Conservation (phyloP, 2,888 invertebrate genomes). For the Rhopalosiphum nymphaeae region DNA sequence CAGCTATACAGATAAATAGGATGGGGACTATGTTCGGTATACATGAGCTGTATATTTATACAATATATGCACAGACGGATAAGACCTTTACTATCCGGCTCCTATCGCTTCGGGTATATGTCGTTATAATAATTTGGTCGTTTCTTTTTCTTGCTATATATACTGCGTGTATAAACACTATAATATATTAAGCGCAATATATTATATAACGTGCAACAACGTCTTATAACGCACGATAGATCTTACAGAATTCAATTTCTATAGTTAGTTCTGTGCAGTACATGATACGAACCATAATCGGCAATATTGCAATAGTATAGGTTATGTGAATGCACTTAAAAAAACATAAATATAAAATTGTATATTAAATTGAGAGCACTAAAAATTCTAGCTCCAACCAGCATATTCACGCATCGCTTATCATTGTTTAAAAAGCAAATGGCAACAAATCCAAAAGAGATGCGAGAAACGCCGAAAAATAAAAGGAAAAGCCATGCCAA, state of each 20-base stretch:
- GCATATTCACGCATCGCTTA: conserved; percentile 42
- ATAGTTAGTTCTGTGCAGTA: background rate
- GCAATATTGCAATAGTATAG: background rate
- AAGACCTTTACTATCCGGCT: conserved; percentile 3
- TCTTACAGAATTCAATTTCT: background rate
- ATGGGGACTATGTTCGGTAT: background rate
- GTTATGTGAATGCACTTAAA: background rate
- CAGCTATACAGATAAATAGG: conserved; percentile 26
- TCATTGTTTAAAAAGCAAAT: conserved; percentile 51
- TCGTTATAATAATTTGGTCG: conserved; percentile 5
- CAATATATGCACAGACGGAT: background rate
- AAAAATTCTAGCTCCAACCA: background rate
- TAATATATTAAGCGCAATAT: background rate
- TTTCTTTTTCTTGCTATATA: background rate
- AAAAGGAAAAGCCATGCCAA: conserved; percentile 46
- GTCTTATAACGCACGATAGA: background rate
- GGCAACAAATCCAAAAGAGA: conserved; percentile 50
- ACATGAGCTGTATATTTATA: background rate
- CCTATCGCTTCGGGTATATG: background rate
- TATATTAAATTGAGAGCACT: background rate
- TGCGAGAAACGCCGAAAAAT: conserved; percentile 29
- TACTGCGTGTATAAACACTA: background rate
- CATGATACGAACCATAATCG: background rate
- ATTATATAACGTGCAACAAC: too few relatives aligned
- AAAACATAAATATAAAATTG: background rate